Evolutionary conservation across 1,140 invertebrate species (phyloP).

Genomic region (Camponotus floridanus): DNA sequence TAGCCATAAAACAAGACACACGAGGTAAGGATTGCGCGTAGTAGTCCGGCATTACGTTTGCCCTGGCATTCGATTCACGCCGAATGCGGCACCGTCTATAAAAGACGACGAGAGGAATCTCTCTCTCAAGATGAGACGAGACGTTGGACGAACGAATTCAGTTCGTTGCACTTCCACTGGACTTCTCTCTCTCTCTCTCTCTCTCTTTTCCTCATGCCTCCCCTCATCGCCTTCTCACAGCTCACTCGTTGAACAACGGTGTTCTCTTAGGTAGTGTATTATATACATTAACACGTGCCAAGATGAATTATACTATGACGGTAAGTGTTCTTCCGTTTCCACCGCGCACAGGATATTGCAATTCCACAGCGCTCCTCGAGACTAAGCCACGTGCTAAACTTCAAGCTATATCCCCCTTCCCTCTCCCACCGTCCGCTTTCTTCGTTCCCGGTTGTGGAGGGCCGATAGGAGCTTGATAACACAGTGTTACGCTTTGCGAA

Average conservation of each 20-base stretch:
- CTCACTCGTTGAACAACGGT: slow-evolving; percentile 41
- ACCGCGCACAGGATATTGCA: slow-evolving; percentile 66
- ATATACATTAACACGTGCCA: slow-evolving; percentile 65
- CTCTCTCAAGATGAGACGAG: neutral
- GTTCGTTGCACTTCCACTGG: neutral
- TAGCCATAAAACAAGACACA: slow-evolving; percentile 84
- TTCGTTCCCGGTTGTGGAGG: slow-evolving; percentile 19
- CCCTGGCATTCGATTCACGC: slow-evolving; percentile 30
- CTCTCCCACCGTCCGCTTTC: slow-evolving; percentile 17
- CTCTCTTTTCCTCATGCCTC: neutral
- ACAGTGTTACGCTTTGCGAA: slow-evolving; percentile 63
- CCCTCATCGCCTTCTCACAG: slow-evolving; percentile 37
- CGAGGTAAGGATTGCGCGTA: slow-evolving; percentile 81
- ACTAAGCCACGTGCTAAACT: slow-evolving; percentile 49
- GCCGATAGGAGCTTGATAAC: slow-evolving; percentile 53
- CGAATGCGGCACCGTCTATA: neutral
- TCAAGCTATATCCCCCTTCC: slow-evolving; percentile 18
- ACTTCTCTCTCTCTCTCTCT: slow-evolving; percentile 19
- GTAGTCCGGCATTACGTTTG: slow-evolving; percentile 65
- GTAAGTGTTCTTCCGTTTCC: slow-evolving; percentile 46
- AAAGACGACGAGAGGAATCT: slow-evolving; percentile 37
- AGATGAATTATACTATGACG: slow-evolving; percentile 54
- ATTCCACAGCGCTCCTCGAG: slow-evolving; percentile 65
- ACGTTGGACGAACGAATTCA: slow-evolving; percentile 15
- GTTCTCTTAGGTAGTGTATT: slow-evolving; percentile 48